Evolutionary conservation across 2,888 invertebrate species (phyloP), one percentile per base, ranked within the genome.

Genomic region (Drosophila buzzatii): DNA sequence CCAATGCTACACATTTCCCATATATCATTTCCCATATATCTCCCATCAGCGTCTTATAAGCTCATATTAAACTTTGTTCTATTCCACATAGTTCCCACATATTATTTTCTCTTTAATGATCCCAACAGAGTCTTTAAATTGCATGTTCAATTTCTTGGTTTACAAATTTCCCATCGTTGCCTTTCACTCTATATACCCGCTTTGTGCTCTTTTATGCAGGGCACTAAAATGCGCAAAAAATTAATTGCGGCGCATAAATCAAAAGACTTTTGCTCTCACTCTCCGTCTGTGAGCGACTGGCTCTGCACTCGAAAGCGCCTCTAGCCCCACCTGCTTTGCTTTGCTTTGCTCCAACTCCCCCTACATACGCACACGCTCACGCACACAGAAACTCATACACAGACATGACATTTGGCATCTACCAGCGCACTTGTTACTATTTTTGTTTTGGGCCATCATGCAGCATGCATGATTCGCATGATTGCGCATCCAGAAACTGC

Each of bases 171-270:
- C 1, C 16, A 9, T n/a, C 0, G 5, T 49, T n/a, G 10, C 10
- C 2, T 6, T 31, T 6, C 31, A 31, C 0, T 12, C 18, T 2
- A 58, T 59, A 70, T 67, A 60, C 64, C 76, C 80, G n/a, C 10
- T 47, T 9, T 20, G 12, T 0, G 2, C 2, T 0, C 3, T 0
- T 14, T 9, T 9, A 16, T 27, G 10, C 45, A 68, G 72, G 67
- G 67, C 47, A 79, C 52, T 37, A 62, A 85, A 85, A 85, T 89
- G 86, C 69, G 90, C 86, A 89, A 90, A 89, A 90, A 91, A 90
- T 90, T 90, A 90, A 90, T 90, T 90, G 90, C 85, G 87, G 81
- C 70, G 78, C 89, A 90, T 90, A 90, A 90, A 90, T 90, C 90
- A 91, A 90, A 90, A 90, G 85, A 76, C 78, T 87, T 79, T 90